phyloP scores from a whole-genome alignment of 2,888 invertebrate genomes.

The Lacanobia wlatinum region DNA sequence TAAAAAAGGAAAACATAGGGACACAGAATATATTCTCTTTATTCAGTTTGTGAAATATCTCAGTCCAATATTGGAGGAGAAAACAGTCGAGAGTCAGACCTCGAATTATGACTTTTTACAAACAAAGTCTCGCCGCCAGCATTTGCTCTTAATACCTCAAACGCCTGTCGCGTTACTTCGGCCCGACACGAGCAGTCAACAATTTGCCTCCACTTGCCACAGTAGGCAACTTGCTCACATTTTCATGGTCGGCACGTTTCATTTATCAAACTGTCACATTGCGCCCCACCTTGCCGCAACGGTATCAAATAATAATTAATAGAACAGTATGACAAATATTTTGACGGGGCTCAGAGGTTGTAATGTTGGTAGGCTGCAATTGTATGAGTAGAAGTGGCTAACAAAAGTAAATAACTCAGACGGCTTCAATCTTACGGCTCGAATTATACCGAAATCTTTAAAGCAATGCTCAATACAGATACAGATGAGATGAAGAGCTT shows the following conservation, averaged over 20 bases:
- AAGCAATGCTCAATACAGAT: neutral
- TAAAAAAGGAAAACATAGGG: too few species aligned
- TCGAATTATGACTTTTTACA: too few species aligned
- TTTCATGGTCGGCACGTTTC: slow-evolving; percentile 61
- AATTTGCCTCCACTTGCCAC: slow-evolving; percentile 37
- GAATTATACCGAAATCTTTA: neutral
- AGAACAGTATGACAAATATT: slow-evolving; percentile 36
- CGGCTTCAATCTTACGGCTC: neutral
- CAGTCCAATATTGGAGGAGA: too few species aligned
- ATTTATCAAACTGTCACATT: slow-evolving; percentile 60
- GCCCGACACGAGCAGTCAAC: slow-evolving; percentile 25
- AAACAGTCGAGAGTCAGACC: too few species aligned
- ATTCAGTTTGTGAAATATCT: too few species aligned
- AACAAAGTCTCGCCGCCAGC: too few species aligned
- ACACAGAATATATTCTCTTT: too few species aligned
- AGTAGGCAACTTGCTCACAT: slow-evolving; percentile 35
- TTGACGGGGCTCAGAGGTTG: slow-evolving; percentile 6
- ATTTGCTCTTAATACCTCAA: too few species aligned
- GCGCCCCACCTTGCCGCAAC: slow-evolving; percentile 43
- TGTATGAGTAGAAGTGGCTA: neutral
- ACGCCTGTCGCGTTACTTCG: slow-evolving; percentile 64
- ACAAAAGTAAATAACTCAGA: neutral
- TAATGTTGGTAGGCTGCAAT: neutral
- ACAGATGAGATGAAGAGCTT: neutral
- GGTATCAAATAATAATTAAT: slow-evolving; percentile 55